Percentiles rank a stretch among this genome's conserved stretches.
phyloP scores from a whole-genome alignment of 64 coral and sea anemone species.

The Stichodactyla helianthus region DNA sequence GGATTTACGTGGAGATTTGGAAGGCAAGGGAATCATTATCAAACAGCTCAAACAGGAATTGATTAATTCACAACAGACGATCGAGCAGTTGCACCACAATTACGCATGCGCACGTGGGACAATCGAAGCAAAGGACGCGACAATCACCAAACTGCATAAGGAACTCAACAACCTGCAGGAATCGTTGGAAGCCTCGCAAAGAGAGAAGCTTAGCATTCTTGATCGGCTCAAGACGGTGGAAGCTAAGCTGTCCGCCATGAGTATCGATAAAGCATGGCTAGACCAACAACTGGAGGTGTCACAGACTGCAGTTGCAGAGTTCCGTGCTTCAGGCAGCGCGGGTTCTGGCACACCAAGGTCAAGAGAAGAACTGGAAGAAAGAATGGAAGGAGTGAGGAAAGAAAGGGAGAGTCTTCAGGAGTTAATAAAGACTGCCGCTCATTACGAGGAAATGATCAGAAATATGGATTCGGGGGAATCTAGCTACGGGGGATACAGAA shows the following conservation, averaged over 20 bases:
- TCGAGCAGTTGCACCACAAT: conserved; percentile 77
- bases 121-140: conserved; percentile 80
- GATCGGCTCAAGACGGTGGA: conserved; percentile 58
- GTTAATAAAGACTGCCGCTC: conserved; percentile 61
- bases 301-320: not conserved
- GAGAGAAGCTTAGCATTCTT: conserved; percentile 49
- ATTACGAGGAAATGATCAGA: conserved; percentile 80
- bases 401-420: conserved; percentile 76
- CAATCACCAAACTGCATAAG: conserved; percentile 58
- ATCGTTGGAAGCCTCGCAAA: conserved; percentile 56
- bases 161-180: conserved; percentile 62
- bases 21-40: conserved; percentile 52
- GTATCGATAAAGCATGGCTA: conserved; percentile 66
- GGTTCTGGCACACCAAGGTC: conserved; percentile 3
- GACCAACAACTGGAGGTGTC: conserved; percentile 53
- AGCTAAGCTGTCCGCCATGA: conserved; percentile 57
- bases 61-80: conserved; percentile 49
- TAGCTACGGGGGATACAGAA: not conserved
- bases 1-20: not conserved
- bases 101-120: conserved; percentile 78
- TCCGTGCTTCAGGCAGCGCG: not conserved
- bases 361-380: conserved; percentile 42
- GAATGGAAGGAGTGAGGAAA: conserved; percentile 66
- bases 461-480: conserved; percentile 36
- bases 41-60: conserved; percentile 63